These are phyloP conservation scores for Drosophila parvula DNA, from an alignment of 1,140 invertebrate genomes.

Conservation along the genomic window DNA sequence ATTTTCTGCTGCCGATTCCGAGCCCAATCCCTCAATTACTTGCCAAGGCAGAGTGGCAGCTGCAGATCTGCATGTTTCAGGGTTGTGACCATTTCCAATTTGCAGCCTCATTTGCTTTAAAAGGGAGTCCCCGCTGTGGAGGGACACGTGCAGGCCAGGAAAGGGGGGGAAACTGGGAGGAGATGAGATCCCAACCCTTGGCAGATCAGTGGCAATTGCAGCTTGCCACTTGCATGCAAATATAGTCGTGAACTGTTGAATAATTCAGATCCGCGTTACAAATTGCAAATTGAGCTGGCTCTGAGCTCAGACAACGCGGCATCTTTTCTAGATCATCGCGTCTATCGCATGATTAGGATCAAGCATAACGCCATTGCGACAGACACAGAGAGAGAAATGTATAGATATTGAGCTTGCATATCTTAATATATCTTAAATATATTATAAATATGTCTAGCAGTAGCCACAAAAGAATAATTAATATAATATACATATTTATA, in stretches of 20 bases:
- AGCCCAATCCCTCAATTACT: slow-evolving; percentile 54
- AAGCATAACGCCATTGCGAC: slow-evolving; percentile 15
- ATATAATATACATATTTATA: too few species aligned
- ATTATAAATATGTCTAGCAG: neutral
- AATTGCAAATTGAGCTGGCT: slow-evolving; percentile 57
- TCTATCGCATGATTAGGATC: slow-evolving; percentile 45
- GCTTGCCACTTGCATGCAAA: slow-evolving; percentile 38
- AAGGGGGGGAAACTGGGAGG: neutral
- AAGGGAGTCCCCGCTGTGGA: slow-evolving; percentile 29
- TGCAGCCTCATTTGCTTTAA: slow-evolving; percentile 17
- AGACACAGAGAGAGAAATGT: slow-evolving; percentile 18
- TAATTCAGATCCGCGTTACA: slow-evolving; percentile 59
- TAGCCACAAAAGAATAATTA: too few species aligned
- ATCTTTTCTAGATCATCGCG: slow-evolving; percentile 41
- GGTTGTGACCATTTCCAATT: slow-evolving; percentile 34
- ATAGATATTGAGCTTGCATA: too few species aligned
- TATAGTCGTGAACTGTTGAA: slow-evolving; percentile 44
- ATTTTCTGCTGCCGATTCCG: slow-evolving; percentile 57
- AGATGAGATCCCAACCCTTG: slow-evolving; percentile 10
- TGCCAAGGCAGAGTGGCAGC: slow-evolving; percentile 45
- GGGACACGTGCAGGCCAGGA: slow-evolving; percentile 31
- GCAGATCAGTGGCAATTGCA: slow-evolving; percentile 24
- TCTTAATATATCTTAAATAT: neutral
- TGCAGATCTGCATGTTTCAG: slow-evolving; percentile 28
- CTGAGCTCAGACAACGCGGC: slow-evolving; percentile 33